Percentiles rank a stretch among this genome's conserved stretches.
Evolutionary conservation across 2,113 vertebrate species (phyloP).

Genomic region (Mionectes macconnelli): DNA sequence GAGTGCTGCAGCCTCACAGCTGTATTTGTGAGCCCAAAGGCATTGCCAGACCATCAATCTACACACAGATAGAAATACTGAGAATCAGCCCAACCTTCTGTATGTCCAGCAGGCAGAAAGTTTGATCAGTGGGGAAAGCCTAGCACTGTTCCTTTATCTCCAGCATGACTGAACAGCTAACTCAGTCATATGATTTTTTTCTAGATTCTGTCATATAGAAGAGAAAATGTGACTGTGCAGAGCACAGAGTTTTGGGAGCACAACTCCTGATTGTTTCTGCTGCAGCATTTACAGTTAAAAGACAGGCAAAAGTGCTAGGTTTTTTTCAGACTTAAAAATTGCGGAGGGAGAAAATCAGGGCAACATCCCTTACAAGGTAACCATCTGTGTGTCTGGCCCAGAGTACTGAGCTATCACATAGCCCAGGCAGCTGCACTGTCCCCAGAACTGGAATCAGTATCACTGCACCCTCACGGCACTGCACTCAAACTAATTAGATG

Average conservation of each 20-base stretch:
- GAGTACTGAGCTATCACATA: background rate
- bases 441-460: background rate
- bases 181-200: background rate
- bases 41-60: background rate
- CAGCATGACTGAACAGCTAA: background rate
- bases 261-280: background rate
- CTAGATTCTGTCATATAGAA: background rate
- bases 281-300: background rate
- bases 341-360: background rate
- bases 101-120: background rate
- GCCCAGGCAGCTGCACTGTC: background rate
- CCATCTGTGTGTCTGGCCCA: background rate
- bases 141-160: background rate
- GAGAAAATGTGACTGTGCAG: background rate
- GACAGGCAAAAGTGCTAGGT: background rate
- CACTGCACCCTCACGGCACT: background rate
- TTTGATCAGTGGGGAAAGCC: background rate
- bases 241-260: background rate
- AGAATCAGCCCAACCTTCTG: background rate
- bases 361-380: background rate
- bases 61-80: background rate
- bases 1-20: background rate
- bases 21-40: background rate
- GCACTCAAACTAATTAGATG: constrained; percentile 17
- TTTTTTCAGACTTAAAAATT: background rate